Percentiles rank a stretch among this genome's conserved stretches.
These are phyloP conservation scores for Lytechinus pictus DNA, from an alignment of 35 echinoderm and acorn worm species.

Conservation along the genomic window DNA sequence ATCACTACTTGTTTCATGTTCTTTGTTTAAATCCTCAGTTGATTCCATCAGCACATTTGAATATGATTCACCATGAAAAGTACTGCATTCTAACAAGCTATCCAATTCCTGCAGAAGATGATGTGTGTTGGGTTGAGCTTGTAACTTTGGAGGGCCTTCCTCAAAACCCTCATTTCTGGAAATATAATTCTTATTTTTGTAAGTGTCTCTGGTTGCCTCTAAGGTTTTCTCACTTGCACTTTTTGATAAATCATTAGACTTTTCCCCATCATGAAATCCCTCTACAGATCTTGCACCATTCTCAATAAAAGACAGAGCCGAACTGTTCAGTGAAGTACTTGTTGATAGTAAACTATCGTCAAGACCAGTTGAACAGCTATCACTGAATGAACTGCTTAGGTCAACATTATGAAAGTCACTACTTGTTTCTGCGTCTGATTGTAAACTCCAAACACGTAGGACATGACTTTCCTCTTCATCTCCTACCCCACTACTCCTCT, in stretches of 20 bases:
- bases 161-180: not conserved
- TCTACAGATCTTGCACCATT: not conserved
- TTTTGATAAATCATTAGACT: not conserved
- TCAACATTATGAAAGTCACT: not conserved
- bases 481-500: not conserved
- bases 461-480: constrained; percentile 21
- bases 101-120: constrained; percentile 42
- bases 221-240: not conserved
- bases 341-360: not conserved
- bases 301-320: not conserved
- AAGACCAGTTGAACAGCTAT: not conserved
- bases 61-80: not conserved
- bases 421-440: not conserved
- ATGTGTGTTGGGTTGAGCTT: constrained; percentile 22
- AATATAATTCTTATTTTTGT: not conserved
- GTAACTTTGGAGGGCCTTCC: not conserved
- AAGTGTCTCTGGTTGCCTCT: not conserved
- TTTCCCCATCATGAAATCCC: not conserved
- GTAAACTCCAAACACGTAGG: constrained; percentile 34
- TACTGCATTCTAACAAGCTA: constrained; percentile 26
- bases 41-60: not conserved
- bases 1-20: not conserved
- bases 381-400: not conserved
- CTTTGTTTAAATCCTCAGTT: not conserved
- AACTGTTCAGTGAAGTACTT: not conserved